phyloP scores from a whole-genome alignment of 1,140 invertebrate genomes.

The Penaeus chinensis region DNA sequence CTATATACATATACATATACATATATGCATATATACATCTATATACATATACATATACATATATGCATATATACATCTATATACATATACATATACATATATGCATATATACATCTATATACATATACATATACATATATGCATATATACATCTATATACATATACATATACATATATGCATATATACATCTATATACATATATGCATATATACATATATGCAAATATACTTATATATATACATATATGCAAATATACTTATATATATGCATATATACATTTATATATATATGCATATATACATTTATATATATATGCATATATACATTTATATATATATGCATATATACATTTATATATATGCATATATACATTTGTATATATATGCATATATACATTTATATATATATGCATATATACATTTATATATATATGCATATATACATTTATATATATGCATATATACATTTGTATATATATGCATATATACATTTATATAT shows the following conservation, averaged over 20 bases:
- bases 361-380: background rate
- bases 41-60: background rate
- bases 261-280: background rate
- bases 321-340: background rate
- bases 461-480: too few species aligned
- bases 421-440: background rate
- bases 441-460: too few species aligned
- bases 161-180: background rate
- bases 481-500: too few species aligned
- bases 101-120: background rate
- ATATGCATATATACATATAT: background rate
- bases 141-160: background rate
- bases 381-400: background rate
- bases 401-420: background rate
- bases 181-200: background rate
- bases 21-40: background rate
- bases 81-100: background rate
- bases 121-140: background rate
- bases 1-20: background rate
- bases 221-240: background rate
- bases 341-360: background rate
- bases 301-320: background rate
- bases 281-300: background rate
- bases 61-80: background rate
- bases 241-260: background rate